Evolutionary conservation across 2,888 invertebrate species (phyloP).

Genomic region (Xiphydria camelus): DNA sequence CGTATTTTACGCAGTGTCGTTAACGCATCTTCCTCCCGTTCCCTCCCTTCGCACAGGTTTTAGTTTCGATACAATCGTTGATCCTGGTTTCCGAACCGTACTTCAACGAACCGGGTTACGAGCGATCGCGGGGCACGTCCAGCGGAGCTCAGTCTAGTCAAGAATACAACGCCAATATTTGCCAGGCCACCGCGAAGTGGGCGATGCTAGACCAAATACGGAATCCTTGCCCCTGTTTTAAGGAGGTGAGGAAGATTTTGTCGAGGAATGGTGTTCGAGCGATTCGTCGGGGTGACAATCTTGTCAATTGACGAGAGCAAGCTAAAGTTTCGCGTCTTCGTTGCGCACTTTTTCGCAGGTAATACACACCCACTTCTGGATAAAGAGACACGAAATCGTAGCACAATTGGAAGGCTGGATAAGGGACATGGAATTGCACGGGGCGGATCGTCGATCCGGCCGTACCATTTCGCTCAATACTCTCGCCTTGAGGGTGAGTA

Average conservation of each 20-base stretch:
- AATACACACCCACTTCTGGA: slow-evolving; percentile 91
- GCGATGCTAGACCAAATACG: slow-evolving; percentile 93
- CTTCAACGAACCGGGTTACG: slow-evolving; percentile 94
- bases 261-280: too few relatives aligned
- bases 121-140: slow-evolving; percentile 85
- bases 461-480: slow-evolving; percentile 75
- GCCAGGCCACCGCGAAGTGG: slow-evolving; percentile 94
- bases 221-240: slow-evolving; percentile 89
- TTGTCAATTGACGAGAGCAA: too few relatives aligned
- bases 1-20: too few relatives aligned
- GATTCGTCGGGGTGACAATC: too few relatives aligned
- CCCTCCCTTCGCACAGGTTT: too few relatives aligned
- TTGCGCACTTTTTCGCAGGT: too few relatives aligned
- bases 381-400: slow-evolving; percentile 88
- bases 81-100: slow-evolving; percentile 92
- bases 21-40: too few relatives aligned
- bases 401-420: slow-evolving; percentile 90
- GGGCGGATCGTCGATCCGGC: slow-evolving; percentile 76
- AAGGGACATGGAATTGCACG: slow-evolving; percentile 79
- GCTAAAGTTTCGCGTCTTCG: too few relatives aligned
- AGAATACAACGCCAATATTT: slow-evolving; percentile 94
- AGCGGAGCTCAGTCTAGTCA: slow-evolving; percentile 86
- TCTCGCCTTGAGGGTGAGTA: slow-evolving; percentile 71
- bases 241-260: slow-evolving; percentile 72
- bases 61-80: slow-evolving; percentile 90